Conservation (phyloP, 2,113 vertebrate genomes). For the Canis aureus region DNA sequence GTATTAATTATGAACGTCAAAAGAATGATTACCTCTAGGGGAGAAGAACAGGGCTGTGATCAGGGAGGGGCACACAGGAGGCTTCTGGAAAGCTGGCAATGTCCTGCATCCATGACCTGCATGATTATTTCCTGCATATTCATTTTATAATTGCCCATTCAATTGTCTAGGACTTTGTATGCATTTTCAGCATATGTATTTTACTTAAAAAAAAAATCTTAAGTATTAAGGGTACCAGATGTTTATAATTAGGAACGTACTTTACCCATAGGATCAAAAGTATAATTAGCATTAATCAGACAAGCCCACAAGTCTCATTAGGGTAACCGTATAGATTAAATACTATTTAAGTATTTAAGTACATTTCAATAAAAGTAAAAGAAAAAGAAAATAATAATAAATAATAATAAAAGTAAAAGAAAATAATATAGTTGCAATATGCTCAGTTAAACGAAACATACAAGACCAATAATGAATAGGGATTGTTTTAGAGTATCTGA, state of each 20-base stretch:
- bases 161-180: background rate
- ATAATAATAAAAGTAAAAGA: conserved; percentile 52
- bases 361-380: conserved; percentile 47
- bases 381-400: too few species aligned
- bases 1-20: background rate
- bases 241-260: conserved; percentile 30
- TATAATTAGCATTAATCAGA: conserved; percentile 26
- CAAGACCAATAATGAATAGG: background rate
- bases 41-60: background rate
- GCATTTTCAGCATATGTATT: conserved; percentile 11
- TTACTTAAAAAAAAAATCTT: background rate
- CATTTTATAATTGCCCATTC: background rate
- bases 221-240: conserved; percentile 4
- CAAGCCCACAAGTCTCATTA: background rate
- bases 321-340: background rate
- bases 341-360: background rate
- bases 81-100: background rate
- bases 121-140: background rate
- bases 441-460: background rate
- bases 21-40: background rate
- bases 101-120: background rate
- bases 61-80: background rate
- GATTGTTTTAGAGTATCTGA: conserved; percentile 53
- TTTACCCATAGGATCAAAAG: conserved; percentile 41
- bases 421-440: conserved; percentile 20